Percentiles rank a stretch among this genome's conserved stretches.
Conservation (phyloP, 2,888 invertebrate genomes). For the Diaprepes abbreviatus region DNA sequence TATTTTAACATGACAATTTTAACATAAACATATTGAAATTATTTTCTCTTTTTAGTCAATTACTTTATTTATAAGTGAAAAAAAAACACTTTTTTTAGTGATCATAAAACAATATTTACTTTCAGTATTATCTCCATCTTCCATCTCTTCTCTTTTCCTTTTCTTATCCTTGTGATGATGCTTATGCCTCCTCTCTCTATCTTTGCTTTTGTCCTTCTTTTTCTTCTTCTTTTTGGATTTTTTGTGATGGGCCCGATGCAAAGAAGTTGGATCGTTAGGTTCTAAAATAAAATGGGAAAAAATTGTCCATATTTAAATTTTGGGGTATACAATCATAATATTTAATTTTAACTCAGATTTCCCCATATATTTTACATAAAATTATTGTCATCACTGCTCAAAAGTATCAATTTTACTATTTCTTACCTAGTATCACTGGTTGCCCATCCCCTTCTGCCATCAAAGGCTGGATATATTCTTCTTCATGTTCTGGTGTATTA, state of each 20-base stretch:
- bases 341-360: too few species aligned
- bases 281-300: slow-evolving; percentile 51
- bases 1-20: too few species aligned
- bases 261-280: slow-evolving; percentile 60
- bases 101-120: too few species aligned
- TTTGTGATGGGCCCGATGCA: slow-evolving; percentile 71
- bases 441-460: slow-evolving; percentile 25
- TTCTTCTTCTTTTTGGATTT: slow-evolving; percentile 85
- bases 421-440: slow-evolving; percentile 27
- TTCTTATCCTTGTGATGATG: slow-evolving; percentile 78
- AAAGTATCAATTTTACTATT: too few species aligned
- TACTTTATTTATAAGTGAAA: too few species aligned
- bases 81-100: too few species aligned
- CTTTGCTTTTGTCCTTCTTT: slow-evolving; percentile 78
- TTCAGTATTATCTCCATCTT: slow-evolving; percentile 58
- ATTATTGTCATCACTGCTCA: too few species aligned
- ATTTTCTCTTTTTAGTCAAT: neutral
- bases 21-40: neutral
- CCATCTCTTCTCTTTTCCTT: slow-evolving; percentile 75
- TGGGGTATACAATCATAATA: too few species aligned
- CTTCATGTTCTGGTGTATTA: slow-evolving; percentile 76
- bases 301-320: too few species aligned
- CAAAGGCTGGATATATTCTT: slow-evolving; percentile 49
- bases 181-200: slow-evolving; percentile 80
- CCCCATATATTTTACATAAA: too few species aligned